Base-by-base conservation (phyloP, 1,140 invertebrate species). In the Trachymyrmex septentrionalis region DNA sequence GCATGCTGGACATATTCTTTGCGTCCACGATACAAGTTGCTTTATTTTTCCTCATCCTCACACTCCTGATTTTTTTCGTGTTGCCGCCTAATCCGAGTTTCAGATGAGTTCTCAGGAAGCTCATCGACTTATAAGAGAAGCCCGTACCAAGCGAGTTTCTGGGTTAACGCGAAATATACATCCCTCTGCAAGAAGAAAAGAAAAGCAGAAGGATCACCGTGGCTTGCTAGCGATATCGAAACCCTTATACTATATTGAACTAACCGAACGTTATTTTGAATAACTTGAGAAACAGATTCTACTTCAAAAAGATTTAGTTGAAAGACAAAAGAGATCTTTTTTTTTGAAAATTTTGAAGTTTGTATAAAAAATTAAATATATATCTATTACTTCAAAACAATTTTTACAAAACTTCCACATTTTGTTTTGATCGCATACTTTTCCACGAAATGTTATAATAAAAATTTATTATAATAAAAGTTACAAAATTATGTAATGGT, bases 91-190 rank as follows among this genome's bases (percentile, higher is more conserved):
- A 95, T 95, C 93, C 92, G 90, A 95, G 94, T 95, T 95, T 92
- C 85, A 92, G 91, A 95, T 94, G 93, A 94, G 94, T 94, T 95
- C 93, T 91, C 89, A 87, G 91, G 89, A 89, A 92, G 88, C 92
- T 89, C 92, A 91, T 93, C 93, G 92, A 93, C 90, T 95, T 93
- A 92, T 93, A 94, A 94, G 92, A 94, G 92, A 91, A 94, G 89
- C 92, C 93, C 91, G 87, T 61, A 30, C 50, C 38, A 80, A 86
- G 75, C 91, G 94, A 95, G 91, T 94, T 94, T 93, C 61, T 86
- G 75, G 87, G 86, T 90, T 91, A 91, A 88, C 87, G 90, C 91
- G 82, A 93, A 92, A 94, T 91, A 91, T 91, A 87, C 78, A 86
- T 48, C 66, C 72, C 12, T 50, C 30, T 10, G 10, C 21, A 34